Evolutionary conservation across 2,113 vertebrate genomes (phyloP).

Genomic region (Embiotoca jacksoni): DNA sequence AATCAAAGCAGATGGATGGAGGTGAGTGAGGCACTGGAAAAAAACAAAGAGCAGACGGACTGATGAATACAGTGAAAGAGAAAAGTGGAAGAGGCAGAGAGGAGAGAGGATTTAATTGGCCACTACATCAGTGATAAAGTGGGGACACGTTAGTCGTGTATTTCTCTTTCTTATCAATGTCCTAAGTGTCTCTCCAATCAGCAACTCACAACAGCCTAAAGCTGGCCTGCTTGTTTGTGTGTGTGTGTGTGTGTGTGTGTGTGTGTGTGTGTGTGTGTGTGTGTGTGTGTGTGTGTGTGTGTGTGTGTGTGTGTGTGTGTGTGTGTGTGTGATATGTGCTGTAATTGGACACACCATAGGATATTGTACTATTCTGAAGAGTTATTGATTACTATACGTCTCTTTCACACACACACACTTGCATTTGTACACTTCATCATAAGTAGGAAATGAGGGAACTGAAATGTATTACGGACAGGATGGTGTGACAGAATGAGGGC

Average conservation of each 20-base stretch:
- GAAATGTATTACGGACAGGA: conserved; percentile 37
- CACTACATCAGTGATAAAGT: conserved; percentile 24
- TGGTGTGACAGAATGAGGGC: conserved; percentile 56
- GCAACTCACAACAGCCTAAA: not conserved
- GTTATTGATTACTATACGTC: conserved; percentile 11
- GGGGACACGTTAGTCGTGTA: not conserved
- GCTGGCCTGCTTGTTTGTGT: not conserved
- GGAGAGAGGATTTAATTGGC: conserved; percentile 35
- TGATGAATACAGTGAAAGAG: not conserved
- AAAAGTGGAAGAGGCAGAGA: not conserved
- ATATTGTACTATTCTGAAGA: not conserved
- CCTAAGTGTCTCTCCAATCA: conserved; percentile 20
- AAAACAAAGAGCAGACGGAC: not conserved
- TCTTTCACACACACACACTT: not conserved
- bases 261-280: not conserved
- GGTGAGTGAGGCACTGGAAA: not conserved
- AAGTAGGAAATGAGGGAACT: conserved; percentile 32
- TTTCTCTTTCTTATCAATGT: conserved; percentile 20
- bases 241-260: not conserved
- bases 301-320: not conserved
- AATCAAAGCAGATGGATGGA: not conserved
- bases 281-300: too few relatives aligned
- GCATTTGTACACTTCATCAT: conserved; percentile 29
- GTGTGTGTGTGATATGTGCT: conserved; percentile 9
- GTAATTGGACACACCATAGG: conserved; percentile 21